Evolutionary conservation across 1,140 invertebrate species (phyloP).

Genomic region (Atopsyche davidsoni): DNA sequence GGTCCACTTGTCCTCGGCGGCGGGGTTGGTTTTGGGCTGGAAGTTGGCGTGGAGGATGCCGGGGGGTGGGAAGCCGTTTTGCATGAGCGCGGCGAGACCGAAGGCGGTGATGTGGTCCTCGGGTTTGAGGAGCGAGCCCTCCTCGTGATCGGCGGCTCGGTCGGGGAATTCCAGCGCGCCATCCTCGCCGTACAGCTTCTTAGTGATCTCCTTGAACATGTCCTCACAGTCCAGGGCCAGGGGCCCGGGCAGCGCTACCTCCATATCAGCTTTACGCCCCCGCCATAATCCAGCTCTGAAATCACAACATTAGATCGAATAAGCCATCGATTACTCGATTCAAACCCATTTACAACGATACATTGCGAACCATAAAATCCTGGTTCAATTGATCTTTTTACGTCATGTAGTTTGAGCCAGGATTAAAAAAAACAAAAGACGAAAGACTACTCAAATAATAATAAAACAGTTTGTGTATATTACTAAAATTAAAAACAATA

Average conservation of each 20-base stretch:
- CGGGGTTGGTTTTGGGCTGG: slow-evolving; percentile 44
- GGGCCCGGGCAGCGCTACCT: slow-evolving; percentile 29
- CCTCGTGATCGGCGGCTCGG: slow-evolving; percentile 41
- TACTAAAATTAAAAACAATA: too few relatives aligned
- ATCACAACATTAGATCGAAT: too few relatives aligned
- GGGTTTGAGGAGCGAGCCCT: slow-evolving; percentile 51
- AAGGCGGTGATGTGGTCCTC: slow-evolving; percentile 63
- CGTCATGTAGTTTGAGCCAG: too few relatives aligned
- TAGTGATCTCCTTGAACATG: slow-evolving; percentile 78
- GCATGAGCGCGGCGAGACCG: slow-evolving; percentile 63
- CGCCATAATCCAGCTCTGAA: slow-evolving; percentile 19
- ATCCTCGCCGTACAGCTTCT: slow-evolving; percentile 84
- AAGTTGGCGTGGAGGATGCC: slow-evolving; percentile 53
- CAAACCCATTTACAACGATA: too few relatives aligned
- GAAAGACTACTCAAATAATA: too few relatives aligned
- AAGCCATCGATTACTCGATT: too few relatives aligned
- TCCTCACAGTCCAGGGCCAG: slow-evolving; percentile 49
- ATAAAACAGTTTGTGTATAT: too few relatives aligned
- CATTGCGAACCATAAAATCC: too few relatives aligned
- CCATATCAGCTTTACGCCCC: slow-evolving; percentile 27
- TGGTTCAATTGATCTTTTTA: too few relatives aligned
- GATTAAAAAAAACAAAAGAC: too few relatives aligned
- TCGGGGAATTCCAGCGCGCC: slow-evolving; percentile 49
- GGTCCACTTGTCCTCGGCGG: slow-evolving; percentile 61
- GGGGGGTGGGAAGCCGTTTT: slow-evolving; percentile 60